Conservation (phyloP, 2,113 vertebrate species). For the Arothron firmamentum region DNA sequence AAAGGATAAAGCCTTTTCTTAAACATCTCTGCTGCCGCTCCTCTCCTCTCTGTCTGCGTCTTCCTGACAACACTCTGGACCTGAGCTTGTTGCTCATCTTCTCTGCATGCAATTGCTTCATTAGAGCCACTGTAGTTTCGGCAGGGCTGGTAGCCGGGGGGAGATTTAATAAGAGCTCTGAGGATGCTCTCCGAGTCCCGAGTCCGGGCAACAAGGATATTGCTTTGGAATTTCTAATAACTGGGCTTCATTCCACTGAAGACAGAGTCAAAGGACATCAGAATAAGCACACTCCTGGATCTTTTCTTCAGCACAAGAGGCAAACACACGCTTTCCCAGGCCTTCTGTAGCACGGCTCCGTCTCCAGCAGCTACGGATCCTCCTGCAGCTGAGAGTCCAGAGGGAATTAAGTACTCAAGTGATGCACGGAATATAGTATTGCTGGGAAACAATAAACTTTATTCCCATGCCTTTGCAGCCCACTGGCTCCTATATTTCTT, state of each 20-base stretch:
- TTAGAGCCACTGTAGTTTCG: constrained; percentile 51
- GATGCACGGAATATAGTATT: too few species aligned
- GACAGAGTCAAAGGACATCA: constrained; percentile 54
- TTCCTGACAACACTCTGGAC: constrained; percentile 8
- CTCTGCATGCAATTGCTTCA: constrained; percentile 55
- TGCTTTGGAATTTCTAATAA: constrained; percentile 70
- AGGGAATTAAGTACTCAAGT: constrained; percentile 19
- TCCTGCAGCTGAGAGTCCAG: constrained; percentile 11
- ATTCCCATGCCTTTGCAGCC: too few species aligned
- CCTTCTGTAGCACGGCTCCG: constrained; percentile 24
- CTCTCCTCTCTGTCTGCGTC: constrained; percentile 37
- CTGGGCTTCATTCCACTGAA: constrained; percentile 34
- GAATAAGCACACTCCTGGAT: constrained; percentile 44
- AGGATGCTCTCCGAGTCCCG: constrained; percentile 42
- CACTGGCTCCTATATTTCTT: too few species aligned
- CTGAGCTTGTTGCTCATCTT: constrained; percentile 28
- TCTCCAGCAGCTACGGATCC: constrained; percentile 20
- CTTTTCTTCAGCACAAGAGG: constrained; percentile 11
- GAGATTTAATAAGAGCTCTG: constrained; percentile 63
- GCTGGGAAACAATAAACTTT: too few species aligned
- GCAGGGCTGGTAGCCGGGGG: constrained; percentile 52
- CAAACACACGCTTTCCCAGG: constrained; percentile 10
- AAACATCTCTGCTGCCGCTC: constrained; percentile 23
- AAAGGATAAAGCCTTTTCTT: constrained; percentile 1
- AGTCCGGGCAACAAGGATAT: constrained; percentile 54